Evolutionary conservation across 2,113 vertebrate genomes (phyloP), one percentile per base, ranked within the genome.

Genomic region (Chrysemys picta): DNA sequence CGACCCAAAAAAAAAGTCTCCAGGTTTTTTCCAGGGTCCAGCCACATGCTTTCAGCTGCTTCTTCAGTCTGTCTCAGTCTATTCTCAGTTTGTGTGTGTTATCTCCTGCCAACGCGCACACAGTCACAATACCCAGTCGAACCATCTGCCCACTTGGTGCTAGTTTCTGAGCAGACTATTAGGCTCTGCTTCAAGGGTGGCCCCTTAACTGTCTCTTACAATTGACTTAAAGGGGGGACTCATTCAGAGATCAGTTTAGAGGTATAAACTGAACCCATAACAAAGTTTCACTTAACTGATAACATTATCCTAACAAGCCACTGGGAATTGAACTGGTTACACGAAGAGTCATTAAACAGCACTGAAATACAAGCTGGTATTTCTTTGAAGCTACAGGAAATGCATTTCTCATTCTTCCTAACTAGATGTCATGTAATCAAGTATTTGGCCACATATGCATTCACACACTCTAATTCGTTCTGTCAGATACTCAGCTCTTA

Each of bases 301-400:
- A 69, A 10, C 62, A 69, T 65, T 65, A 79, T 42, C 92, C 27
- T 5, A 5, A 42, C n/a, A 8, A 84, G 76, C 5, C 3, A 2
- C 1, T 38, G 35, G 65, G n/a, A 72, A 10, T 29, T 47, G 4
- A 1, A 0, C 9, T 12, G 3, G 45, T 49, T 35, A 0, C 2
- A 80, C 0, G 79, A 81, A 80, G 8, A 38, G 6, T 3, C 76
- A 50, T 85, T 87, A 82, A 76, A 29, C 52, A 35, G 1, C 2
- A 3, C n/a, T 35, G 62, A 87, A 3, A 0, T 8, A 1, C 6
- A 12, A 87, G 82, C 93, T 81, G 69, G 27, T 59, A 0, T 1
- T 0, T 86, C 92, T 92, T 85, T 81, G 8, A 82, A 94, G 93
- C 93, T 93, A 6, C 27, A 4, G 91, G 91, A 92, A 94, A 88